Evolutionary conservation across 2,113 vertebrate species (phyloP), one percentile per base, ranked within the genome.

Genomic region (Toxostoma redivivum): DNA sequence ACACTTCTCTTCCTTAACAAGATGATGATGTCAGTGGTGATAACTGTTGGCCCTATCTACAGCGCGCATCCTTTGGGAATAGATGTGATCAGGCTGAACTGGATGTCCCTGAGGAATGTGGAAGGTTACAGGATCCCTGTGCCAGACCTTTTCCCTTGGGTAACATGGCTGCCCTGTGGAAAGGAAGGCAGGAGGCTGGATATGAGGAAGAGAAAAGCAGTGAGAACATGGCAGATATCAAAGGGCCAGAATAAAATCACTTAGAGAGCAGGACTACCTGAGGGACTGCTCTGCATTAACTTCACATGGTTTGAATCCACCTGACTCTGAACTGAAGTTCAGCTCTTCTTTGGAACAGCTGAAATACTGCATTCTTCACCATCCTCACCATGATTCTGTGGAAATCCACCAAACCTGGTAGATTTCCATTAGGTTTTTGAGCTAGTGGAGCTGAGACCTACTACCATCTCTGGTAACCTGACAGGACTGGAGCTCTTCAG

Each of bases 101-200:
- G 25, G 4, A 3, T 48, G 28, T 48, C 10, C 50, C 12, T 48
- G 13, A 57, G 23, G 5, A 33, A 21, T 45, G 8, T 38, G 37
- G 13, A 51, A 61, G 11, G 4, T 38, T 72, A 22, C 16, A 64
- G 37, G 6, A 37, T 27, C 17, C 31, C 17, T 33, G 11, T 37
- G 35, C 16, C 6, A 2, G 16, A 42, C 12, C 2, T 60, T 14
- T 79, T 62, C 8, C 14, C 19, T 17, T 44, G n/a, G 15, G 9
- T 13, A 40, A 4, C 10, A 48, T 0, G 1, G 7, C 10, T 58
- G 10, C 2, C 14, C 14, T 72, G 31, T 11, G 30, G 22, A 79
- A 48, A 71, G 33, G 33, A 90, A 85, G 16, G 11, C 20, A 54
- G 25, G 30, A 66, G 9, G 7, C 1, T 44, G 18, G 19, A 47